A percentile compares a stretch with the other conserved stretches of the same genome.
These are phyloP conservation scores for Hipparchia semele DNA, from an alignment of 2,888 invertebrate species.

Conservation along the genomic window DNA sequence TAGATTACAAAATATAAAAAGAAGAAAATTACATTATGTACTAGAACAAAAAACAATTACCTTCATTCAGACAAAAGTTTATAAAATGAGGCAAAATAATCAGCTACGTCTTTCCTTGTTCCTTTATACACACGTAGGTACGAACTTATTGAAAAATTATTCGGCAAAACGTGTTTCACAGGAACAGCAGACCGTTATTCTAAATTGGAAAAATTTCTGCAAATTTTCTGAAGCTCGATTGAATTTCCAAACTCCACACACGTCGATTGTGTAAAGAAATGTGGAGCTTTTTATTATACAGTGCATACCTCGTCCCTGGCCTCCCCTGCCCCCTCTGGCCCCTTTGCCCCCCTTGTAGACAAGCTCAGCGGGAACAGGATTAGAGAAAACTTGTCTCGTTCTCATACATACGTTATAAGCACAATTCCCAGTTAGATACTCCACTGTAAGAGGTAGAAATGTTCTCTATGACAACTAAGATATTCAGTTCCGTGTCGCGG, in stretches of 20 bases:
- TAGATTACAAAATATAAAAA: neutral
- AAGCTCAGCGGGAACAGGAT: neutral
- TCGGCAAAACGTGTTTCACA: neutral
- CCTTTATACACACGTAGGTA: neutral
- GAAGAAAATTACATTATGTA: neutral
- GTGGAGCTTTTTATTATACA: slow-evolving; percentile 22
- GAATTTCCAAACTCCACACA: slow-evolving; percentile 26
- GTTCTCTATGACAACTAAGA: neutral
- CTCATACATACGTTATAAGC: neutral
- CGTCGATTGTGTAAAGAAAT: slow-evolving; percentile 27
- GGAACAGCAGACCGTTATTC: slow-evolving; percentile 11
- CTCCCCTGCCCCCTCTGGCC: neutral
- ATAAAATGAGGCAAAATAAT: neutral
- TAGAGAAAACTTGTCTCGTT: slow-evolving; percentile 5
- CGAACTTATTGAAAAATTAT: slow-evolving; percentile 8
- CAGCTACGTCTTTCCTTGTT: neutral
- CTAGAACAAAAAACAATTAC: neutral
- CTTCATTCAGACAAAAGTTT: neutral
- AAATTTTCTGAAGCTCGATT: slow-evolving; percentile 31
- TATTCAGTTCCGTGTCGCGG: too few species aligned
- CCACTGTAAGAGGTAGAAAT: neutral
- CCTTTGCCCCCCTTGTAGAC: neutral
- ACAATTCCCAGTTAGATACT: neutral
- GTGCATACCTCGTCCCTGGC: neutral
- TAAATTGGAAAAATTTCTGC: slow-evolving; percentile 29